Conservation (phyloP, 2,797 vertebrate genomes). For the Halcyon smyrnensis region DNA sequence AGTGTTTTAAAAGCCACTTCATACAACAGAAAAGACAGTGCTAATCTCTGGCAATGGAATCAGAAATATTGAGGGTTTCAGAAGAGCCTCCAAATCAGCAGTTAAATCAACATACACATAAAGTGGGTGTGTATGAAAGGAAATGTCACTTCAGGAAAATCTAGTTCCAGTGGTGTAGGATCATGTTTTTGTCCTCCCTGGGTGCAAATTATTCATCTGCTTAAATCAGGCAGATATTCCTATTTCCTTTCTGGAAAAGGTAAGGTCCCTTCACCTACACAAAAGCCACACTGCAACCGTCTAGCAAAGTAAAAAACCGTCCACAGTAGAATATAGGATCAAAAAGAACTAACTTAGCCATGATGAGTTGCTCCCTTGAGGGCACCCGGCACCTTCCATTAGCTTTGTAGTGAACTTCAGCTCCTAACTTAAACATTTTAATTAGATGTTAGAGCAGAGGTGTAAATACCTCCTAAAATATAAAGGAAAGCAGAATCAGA, state of each 20-base stretch:
- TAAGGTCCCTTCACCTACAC: neutral
- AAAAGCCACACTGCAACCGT: accelerated
- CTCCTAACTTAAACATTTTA: neutral
- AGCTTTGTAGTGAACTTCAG: neutral
- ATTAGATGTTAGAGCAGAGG: neutral
- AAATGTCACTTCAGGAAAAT: neutral
- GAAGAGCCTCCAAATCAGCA: neutral
- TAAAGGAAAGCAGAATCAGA: neutral
- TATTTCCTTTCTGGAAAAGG: neutral
- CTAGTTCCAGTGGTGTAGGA: neutral
- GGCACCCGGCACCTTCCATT: neutral
- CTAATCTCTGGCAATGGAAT: conserved; percentile 19
- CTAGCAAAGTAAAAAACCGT: neutral
- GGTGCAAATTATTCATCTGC: neutral
- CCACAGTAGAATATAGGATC: neutral
- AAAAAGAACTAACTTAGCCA: neutral
- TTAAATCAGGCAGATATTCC: neutral
- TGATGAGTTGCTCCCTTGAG: neutral
- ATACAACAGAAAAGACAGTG: conserved; percentile 14
- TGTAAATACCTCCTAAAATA: neutral
- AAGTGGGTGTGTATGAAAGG: neutral
- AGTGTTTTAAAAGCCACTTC: conserved; percentile 47
- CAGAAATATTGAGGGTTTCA: neutral
- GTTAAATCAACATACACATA: neutral
- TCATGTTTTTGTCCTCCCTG: neutral